Percentiles rank a stretch among this genome's conserved stretches.
Evolutionary conservation across 1,140 invertebrate genomes (phyloP).

Genomic region (Brachystomella parvula): DNA sequence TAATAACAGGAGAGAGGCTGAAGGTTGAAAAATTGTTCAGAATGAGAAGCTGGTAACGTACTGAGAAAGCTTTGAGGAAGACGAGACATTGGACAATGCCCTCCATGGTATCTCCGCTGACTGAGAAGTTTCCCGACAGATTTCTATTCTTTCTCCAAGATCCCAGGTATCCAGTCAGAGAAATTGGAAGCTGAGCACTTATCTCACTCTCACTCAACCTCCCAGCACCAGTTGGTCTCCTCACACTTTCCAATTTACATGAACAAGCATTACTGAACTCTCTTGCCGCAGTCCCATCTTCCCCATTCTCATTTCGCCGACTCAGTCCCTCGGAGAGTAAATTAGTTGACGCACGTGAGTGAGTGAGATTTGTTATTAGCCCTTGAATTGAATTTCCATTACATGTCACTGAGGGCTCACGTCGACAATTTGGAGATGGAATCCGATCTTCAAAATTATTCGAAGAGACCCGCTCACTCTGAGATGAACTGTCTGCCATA

Average conservation of each 20-base stretch:
- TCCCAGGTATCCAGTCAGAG: slow-evolving; percentile 26
- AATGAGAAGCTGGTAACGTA: slow-evolving; percentile 49
- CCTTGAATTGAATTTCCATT: neutral
- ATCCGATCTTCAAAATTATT: no score
- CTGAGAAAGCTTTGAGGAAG: slow-evolving; percentile 83
- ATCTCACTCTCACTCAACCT: no score
- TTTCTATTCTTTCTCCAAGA: slow-evolving; percentile 53
- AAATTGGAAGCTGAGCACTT: slow-evolving; percentile 1
- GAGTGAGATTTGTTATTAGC: neutral
- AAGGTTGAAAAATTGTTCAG: no score
- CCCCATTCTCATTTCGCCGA: no score
- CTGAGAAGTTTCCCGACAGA: slow-evolving; percentile 73
- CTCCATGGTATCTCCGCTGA: slow-evolving; percentile 82
- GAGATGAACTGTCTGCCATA: neutral
- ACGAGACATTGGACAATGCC: slow-evolving; percentile 85
- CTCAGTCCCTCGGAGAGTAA: no score
- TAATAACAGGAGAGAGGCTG: no score
- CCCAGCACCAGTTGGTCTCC: neutral
- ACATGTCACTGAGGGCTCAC: neutral
- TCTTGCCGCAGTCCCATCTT: no score
- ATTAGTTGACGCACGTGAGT: no score
- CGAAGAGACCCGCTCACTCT: no score
- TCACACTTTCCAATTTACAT: neutral
- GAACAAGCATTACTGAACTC: neutral
- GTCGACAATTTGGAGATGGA: no score